Evolutionary conservation across 2,113 vertebrate genomes (phyloP).

Genomic region (Heterotilapia buettikoferi): DNA sequence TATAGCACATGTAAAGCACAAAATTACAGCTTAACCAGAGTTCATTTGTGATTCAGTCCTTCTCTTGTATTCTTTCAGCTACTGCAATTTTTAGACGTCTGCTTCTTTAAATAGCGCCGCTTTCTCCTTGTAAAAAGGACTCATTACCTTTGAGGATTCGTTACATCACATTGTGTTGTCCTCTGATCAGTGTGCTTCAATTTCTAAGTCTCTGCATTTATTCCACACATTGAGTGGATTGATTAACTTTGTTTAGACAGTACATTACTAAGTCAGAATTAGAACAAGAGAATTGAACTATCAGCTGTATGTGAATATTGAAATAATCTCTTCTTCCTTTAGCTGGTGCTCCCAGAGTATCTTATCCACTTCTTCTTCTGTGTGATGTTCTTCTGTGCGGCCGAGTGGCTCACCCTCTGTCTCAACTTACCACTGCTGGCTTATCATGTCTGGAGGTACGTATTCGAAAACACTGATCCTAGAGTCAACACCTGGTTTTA

Average conservation of each 20-base stretch:
- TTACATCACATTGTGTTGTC: background rate
- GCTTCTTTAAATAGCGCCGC: background rate
- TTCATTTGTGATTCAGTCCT: background rate
- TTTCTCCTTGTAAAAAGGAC: background rate
- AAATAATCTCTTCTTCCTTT: conserved; percentile 37
- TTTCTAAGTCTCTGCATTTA: background rate
- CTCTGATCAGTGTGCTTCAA: background rate
- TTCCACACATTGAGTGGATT: background rate
- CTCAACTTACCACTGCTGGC: conserved; percentile 96
- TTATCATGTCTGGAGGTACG: conserved; percentile 97
- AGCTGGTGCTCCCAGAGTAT: conserved; percentile 99
- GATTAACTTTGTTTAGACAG: background rate
- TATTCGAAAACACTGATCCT: background rate
- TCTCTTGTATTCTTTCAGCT: background rate
- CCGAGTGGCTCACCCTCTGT: conserved; percentile 94
- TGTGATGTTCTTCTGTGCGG: conserved; percentile 98
- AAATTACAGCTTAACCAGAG: background rate
- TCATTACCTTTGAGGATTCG: background rate
- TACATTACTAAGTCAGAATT: background rate
- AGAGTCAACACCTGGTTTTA: background rate
- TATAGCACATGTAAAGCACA: background rate
- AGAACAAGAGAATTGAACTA: background rate
- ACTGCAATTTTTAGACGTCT: background rate
- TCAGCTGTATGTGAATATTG: background rate
- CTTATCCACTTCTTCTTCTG: conserved; percentile 99